Evolutionary conservation across 1,140 invertebrate species (phyloP).

Genomic region (Temnothorax nylanderi): DNA sequence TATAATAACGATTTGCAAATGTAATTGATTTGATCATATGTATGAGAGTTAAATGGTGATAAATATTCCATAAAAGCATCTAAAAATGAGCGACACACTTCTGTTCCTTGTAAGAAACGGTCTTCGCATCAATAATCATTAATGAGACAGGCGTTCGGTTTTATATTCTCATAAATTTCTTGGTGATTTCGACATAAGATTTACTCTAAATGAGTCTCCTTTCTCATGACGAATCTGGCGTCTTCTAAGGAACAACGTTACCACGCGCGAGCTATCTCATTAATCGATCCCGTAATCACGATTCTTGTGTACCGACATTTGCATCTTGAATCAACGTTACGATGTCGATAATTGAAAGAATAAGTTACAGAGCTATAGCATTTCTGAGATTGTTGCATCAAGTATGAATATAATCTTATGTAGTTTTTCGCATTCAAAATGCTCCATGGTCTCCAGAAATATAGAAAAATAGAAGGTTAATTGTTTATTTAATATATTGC

Average conservation of each 20-base stretch:
- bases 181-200: conserved; percentile 47
- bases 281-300: conserved; percentile 60
- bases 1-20: neutral
- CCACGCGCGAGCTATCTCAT: conserved; percentile 54
- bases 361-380: neutral
- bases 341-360: conserved; percentile 59
- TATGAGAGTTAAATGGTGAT: neutral
- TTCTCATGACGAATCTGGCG: conserved; percentile 36
- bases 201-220: conserved; percentile 36
- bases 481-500: neutral
- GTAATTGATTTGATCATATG: neutral
- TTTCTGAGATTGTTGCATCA: neutral
- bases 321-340: conserved; percentile 44
- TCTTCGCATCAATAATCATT: conserved; percentile 61
- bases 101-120: neutral
- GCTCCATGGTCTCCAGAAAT: neutral
- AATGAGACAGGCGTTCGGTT: conserved; percentile 58
- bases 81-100: neutral
- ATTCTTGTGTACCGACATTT: conserved; percentile 4
- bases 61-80: neutral
- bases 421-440: neutral
- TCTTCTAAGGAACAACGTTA: conserved; percentile 54
- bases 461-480: neutral
- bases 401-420: conserved; percentile 34
- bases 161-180: conserved; percentile 39